Percentiles rank a stretch among this genome's conserved stretches.
Conservation (phyloP, 2,888 invertebrate genomes). For the Cylindroiulus punctatus region DNA sequence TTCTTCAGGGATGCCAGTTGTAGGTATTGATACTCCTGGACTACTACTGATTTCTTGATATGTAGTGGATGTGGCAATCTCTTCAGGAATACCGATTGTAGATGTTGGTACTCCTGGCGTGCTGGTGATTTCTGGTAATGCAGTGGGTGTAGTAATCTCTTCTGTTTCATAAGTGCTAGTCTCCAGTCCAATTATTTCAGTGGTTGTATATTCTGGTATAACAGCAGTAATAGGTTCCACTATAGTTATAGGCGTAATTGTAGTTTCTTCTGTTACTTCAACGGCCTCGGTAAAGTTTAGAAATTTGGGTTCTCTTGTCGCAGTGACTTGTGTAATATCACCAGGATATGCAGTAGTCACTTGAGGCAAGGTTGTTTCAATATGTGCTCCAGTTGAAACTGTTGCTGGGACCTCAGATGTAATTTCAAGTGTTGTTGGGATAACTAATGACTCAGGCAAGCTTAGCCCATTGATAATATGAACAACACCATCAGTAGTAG, state of each 20-base stretch:
- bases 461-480: conserved; percentile 47
- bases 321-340: not conserved
- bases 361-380: not conserved
- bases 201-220: not conserved
- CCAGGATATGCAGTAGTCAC: not conserved
- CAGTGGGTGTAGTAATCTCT: not conserved
- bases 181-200: not conserved
- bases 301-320: not conserved
- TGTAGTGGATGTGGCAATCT: not conserved
- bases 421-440: not conserved
- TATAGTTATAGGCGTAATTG: not conserved
- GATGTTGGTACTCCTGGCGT: not conserved
- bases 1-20: not conserved
- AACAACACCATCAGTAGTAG: conserved; percentile 52
- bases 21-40: not conserved
- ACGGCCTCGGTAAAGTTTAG: not conserved
- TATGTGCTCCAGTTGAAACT: not conserved
- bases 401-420: not conserved
- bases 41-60: not conserved
- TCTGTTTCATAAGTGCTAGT: not conserved
- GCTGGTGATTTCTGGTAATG: not conserved
- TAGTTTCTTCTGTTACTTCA: not conserved
- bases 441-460: not conserved
- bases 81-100: not conserved
- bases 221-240: not conserved